Conservation (phyloP, 2,888 invertebrate genomes). For the Apamea crenata region DNA sequence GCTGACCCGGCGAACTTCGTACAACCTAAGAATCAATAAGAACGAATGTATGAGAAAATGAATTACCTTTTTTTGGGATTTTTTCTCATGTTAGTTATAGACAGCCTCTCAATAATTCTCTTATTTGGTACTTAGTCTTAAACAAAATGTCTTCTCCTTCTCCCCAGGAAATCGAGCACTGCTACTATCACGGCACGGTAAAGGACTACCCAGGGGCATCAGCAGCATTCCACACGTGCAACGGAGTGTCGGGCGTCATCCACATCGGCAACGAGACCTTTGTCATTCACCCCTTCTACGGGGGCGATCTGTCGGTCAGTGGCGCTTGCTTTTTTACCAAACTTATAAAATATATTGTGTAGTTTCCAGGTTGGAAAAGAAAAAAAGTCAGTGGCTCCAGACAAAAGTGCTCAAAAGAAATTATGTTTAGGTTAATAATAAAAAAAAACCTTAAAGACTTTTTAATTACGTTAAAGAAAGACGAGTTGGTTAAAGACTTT, state of each 20-base stretch:
- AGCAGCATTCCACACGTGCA: conserved; percentile 99
- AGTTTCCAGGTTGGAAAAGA: background rate
- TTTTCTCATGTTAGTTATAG: too few relatives aligned
- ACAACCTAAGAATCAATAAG: too few relatives aligned
- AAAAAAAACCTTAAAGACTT: too few relatives aligned
- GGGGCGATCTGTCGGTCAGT: conserved; percentile 99
- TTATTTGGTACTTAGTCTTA: background rate
- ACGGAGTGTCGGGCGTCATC: conserved; percentile 99
- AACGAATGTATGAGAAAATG: too few relatives aligned
- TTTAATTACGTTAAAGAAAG: too few relatives aligned
- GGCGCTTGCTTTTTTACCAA: conserved; percentile 69
- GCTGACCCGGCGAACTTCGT: too few relatives aligned
- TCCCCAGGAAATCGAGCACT: conserved; percentile 98
- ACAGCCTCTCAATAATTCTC: background rate
- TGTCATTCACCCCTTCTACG: conserved; percentile 99
- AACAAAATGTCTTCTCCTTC: conserved; percentile 42
- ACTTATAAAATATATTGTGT: too few relatives aligned
- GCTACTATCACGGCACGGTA: conserved; percentile 99
- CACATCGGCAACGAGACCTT: conserved; percentile 99
- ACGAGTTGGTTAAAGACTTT: too few relatives aligned
- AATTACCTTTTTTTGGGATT: too few relatives aligned
- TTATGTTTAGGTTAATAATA: too few relatives aligned
- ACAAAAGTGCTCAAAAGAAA: background rate
- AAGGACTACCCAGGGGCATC: conserved; percentile 99
- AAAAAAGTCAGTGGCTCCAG: background rate